These are phyloP conservation scores for Heliconius charithonia DNA, from an alignment of 2,888 invertebrate species.

Conservation along the genomic window DNA sequence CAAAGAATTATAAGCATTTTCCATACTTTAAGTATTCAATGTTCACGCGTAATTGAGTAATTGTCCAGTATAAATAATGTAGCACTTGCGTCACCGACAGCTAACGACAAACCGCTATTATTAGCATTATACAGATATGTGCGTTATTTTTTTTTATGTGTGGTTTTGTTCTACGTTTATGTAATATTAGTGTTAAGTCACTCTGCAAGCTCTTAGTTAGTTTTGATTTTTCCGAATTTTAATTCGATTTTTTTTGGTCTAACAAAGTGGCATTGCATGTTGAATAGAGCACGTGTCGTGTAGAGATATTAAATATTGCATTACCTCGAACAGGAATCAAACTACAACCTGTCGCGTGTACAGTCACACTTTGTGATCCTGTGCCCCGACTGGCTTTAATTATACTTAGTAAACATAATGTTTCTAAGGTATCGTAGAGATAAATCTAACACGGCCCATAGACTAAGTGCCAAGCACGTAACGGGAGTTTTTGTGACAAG, in stretches of 20 bases:
- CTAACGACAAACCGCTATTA: background rate
- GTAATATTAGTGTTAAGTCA: background rate
- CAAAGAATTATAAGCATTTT: background rate
- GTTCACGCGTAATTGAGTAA: conserved; percentile 40
- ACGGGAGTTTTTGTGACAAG: conserved; percentile 48
- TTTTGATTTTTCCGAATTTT: too few relatives aligned
- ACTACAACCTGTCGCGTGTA: background rate
- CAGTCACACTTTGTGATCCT: background rate
- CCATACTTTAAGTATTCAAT: conserved; percentile 16
- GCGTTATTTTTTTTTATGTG: background rate
- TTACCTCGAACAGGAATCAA: background rate
- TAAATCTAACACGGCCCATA: background rate
- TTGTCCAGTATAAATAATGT: conserved; percentile 40
- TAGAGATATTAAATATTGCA: background rate
- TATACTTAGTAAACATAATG: background rate
- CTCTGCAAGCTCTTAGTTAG: too few relatives aligned
- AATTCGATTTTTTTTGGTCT: too few relatives aligned
- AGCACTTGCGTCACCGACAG: conserved; percentile 36
- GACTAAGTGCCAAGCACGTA: conserved; percentile 40
- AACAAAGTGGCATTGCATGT: too few relatives aligned
- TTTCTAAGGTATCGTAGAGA: background rate
- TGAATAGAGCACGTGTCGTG: too few relatives aligned
- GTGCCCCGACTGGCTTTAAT: background rate
- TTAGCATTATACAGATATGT: background rate
- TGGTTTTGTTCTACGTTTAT: background rate